Evolutionary conservation across 1,140 invertebrate species (phyloP).

Genomic region (Heterodera schachtii): DNA sequence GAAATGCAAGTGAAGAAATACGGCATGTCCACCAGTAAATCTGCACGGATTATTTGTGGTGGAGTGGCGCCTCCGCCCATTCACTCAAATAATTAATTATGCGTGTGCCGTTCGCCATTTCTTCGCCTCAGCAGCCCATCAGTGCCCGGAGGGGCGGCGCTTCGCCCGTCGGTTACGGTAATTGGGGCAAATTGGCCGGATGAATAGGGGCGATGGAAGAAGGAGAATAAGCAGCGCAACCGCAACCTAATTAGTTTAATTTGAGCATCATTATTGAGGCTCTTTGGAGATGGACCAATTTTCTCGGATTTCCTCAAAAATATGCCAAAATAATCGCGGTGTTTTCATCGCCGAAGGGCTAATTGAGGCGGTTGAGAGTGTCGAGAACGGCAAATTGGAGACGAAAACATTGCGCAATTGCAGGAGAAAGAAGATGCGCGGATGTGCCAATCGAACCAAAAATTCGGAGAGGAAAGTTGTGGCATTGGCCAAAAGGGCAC

Average conservation of each 20-base stretch:
- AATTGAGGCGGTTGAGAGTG: neutral
- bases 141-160: neutral
- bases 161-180: neutral
- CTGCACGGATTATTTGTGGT: neutral
- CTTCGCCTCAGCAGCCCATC: neutral
- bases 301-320: constrained; percentile 1
- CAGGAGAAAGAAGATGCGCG: neutral
- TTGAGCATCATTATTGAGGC: neutral
- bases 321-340: neutral
- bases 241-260: constrained; percentile 13
- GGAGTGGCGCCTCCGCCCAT: neutral
- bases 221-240: neutral
- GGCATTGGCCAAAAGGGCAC: too few relatives aligned
- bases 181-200: constrained; percentile 12
- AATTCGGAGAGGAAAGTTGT: too few relatives aligned
- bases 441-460: too few relatives aligned
- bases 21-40: neutral
- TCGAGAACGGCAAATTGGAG: neutral
- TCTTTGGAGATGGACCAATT: constrained; percentile 2
- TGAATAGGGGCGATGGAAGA: neutral
- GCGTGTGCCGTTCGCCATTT: neutral
- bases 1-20: neutral
- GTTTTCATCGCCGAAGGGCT: constrained; percentile 5
- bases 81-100: constrained; percentile 5
- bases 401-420: neutral